A percentile compares a stretch with the other conserved stretches of the same genome.
These are phyloP conservation scores for Australoheros scitulus DNA, from an alignment of 2,113 vertebrate genomes.

Conservation along the genomic window DNA sequence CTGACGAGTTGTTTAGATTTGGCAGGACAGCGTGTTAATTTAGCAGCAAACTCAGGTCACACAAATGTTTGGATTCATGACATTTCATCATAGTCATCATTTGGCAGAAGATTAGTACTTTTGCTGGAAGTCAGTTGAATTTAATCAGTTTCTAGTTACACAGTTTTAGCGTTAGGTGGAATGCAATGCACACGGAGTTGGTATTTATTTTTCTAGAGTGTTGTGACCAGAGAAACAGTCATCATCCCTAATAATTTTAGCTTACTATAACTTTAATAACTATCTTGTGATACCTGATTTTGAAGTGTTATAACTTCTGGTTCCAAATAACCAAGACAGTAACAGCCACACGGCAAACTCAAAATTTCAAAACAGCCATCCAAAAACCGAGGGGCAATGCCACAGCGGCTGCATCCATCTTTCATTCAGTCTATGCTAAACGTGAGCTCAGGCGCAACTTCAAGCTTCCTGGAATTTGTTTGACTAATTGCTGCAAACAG, in stretches of 20 bases:
- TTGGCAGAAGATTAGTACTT: not conserved
- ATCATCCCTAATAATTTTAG: conserved; percentile 4
- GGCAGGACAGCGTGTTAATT: not conserved
- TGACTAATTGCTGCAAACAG: too few relatives aligned
- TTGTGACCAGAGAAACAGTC: not conserved
- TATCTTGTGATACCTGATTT: not conserved
- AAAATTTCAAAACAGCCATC: not conserved
- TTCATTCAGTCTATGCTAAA: too few relatives aligned
- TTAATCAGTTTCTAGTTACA: not conserved
- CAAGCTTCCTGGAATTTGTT: not conserved
- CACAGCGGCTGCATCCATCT: too few relatives aligned
- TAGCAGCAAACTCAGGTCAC: not conserved
- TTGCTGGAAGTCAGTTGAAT: not conserved
- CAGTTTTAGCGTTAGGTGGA: too few relatives aligned
- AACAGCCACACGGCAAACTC: not conserved
- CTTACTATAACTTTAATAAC: too few relatives aligned
- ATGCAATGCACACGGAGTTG: not conserved
- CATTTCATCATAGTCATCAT: not conserved
- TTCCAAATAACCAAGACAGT: not conserved
- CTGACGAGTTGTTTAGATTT: not conserved
- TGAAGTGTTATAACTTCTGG: not conserved
- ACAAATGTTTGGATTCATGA: not conserved
- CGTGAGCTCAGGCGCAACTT: too few relatives aligned
- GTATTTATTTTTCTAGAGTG: not conserved
- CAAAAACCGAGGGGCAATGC: not conserved